Evolutionary conservation across 1,140 invertebrate genomes (phyloP).

Genomic region (Drosophila nasuta): DNA sequence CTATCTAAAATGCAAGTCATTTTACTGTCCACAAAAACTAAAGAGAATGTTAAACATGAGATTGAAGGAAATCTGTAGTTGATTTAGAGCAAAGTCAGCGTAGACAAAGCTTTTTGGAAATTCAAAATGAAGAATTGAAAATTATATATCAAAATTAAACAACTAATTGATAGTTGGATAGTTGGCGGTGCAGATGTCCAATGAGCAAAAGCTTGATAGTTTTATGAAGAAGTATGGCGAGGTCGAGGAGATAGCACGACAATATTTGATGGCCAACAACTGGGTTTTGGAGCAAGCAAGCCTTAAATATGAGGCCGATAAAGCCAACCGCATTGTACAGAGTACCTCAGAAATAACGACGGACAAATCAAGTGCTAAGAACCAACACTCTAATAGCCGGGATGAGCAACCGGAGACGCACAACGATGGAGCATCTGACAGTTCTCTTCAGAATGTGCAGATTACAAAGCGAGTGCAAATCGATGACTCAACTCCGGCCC

Average conservation of each 20-base stretch:
- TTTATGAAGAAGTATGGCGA: conserved; percentile 69
- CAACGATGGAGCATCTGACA: conserved; percentile 27
- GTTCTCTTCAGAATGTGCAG: conserved; percentile 15
- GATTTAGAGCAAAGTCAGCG: conserved; percentile 24
- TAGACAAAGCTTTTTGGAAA: not conserved
- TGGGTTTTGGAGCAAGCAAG: conserved; percentile 62
- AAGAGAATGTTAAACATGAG: not conserved
- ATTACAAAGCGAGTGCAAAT: conserved; percentile 42
- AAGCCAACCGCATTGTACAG: not conserved
- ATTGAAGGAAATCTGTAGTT: not conserved
- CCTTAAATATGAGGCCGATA: conserved; percentile 47
- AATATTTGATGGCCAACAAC: conserved; percentile 54
- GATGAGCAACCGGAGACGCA: conserved; percentile 16
- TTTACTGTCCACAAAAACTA: not conserved
- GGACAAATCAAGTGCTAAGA: conserved; percentile 23
- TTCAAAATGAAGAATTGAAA: conserved; percentile 25
- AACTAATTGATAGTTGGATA: conserved; percentile 10
- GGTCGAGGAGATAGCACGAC: conserved; percentile 53
- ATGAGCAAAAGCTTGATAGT: conserved; percentile 68
- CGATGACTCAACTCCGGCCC: conserved; percentile 57
- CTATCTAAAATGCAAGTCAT: conserved; percentile 38
- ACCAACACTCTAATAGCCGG: not conserved
- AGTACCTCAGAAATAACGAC: not conserved
- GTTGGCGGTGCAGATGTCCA: conserved; percentile 57
- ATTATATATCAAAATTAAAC: conserved; percentile 29